Evolutionary conservation across 2,888 invertebrate species (phyloP), one percentile per base, ranked within the genome.

Genomic region (Tipula lateralis): DNA sequence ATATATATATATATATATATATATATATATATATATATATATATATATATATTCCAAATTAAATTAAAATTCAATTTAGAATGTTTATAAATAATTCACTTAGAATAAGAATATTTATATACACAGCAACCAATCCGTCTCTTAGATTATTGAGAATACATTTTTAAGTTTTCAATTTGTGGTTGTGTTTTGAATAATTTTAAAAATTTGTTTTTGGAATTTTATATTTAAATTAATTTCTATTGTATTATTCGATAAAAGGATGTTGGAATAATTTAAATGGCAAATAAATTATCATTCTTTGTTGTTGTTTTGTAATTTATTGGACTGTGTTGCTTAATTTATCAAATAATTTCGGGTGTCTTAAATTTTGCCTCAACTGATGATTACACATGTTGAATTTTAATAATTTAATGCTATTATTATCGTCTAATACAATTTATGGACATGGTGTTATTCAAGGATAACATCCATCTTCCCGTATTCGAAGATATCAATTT

Each of bases 221-320:
- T 66, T 9, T 2, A 24, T 24, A 7, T 66, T 66, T 66, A 19
- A 66, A 66, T 66, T 24, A 66, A 66, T 66, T 66, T 66, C 66
- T 66, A 66, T 66, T 66, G 66, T 66, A 24, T 66, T 66, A 66
- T 66, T 19, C 66, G 66, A 66, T 66, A 24, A 66, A 66, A 66
- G 66, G 66, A 66, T 66, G 66, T 66, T 66, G 24, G 66, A 66
- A 66, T 66, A 66, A 66, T 66, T 66, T 66, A 66, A 66, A 66
- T 66, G 24, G 66, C 66, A 66, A 9, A 66, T 66, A 66, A 66
- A 66, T 66, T 66, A 66, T 66, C 9, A 24, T 19, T 44, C 16
- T 50, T 50, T 50, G n/a, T 50, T n/a, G n/a, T 66, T 12, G 19
- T 50, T 16, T 7, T 19, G 19, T 50, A 50, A 24, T 66, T 66